Evolutionary conservation across 2,113 vertebrate species (phyloP).

Genomic region (Rhabdomys dilectus): DNA sequence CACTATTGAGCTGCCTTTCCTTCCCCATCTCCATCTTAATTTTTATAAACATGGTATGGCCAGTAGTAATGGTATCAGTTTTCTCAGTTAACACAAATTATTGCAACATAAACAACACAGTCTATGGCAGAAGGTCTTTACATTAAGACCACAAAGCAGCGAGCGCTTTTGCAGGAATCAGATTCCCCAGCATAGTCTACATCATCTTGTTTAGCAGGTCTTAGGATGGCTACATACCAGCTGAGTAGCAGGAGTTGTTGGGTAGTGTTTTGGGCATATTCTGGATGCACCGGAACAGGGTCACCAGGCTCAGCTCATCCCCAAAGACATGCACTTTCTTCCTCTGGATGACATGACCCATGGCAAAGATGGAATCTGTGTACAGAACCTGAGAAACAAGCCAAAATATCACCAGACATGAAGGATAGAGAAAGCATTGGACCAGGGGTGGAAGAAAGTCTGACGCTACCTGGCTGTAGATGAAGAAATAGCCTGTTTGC

Average conservation of each 20-base stretch:
- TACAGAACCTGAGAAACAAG: constrained; percentile 92
- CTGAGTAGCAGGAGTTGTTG: constrained; percentile 97
- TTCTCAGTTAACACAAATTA: background rate
- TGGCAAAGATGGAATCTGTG: constrained; percentile 92
- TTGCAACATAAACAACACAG: background rate
- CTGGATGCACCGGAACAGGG: constrained; percentile 96
- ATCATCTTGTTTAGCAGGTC: background rate
- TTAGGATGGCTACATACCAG: constrained; percentile 88
- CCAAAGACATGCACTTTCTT: constrained; percentile 94
- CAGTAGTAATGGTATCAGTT: background rate
- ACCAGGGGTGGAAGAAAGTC: background rate
- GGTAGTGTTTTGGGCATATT: constrained; percentile 92
- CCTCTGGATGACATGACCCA: constrained; percentile 96
- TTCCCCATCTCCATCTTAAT: background rate
- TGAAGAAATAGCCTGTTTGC: constrained; percentile 96
- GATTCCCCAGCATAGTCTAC: background rate
- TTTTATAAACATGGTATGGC: background rate
- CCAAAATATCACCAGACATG: background rate
- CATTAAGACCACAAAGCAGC: too few species aligned
- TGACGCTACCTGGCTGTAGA: constrained; percentile 94
- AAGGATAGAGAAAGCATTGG: rapidly evolving
- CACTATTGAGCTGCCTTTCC: background rate
- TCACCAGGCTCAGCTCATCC: constrained; percentile 92
- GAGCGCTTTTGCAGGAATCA: background rate
- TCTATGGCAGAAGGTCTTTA: background rate